A percentile compares a stretch with the other conserved stretches of the same genome.
These are phyloP conservation scores for Oreochromis niloticus DNA, from an alignment of 2,113 vertebrate genomes.

Conservation along the genomic window DNA sequence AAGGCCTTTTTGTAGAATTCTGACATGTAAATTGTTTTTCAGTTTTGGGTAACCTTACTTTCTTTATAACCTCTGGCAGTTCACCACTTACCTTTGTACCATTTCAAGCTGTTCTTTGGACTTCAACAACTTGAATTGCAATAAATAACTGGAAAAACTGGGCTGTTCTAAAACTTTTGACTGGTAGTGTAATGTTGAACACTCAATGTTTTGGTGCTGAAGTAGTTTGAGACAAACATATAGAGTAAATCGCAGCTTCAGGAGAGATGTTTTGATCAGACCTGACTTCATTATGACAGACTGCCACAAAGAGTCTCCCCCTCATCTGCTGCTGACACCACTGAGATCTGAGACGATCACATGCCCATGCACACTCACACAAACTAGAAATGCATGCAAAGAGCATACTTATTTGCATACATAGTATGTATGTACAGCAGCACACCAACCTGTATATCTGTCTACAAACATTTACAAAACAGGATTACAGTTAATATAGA, in stretches of 20 bases:
- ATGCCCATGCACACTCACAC: not conserved
- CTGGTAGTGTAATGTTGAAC: not conserved
- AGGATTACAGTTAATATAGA: not conserved
- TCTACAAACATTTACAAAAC: not conserved
- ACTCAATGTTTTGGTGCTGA: not conserved
- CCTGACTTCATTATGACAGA: not conserved
- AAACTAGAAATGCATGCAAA: not conserved
- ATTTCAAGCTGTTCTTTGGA: not conserved
- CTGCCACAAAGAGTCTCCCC: constrained; percentile 8
- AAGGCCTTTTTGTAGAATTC: not conserved
- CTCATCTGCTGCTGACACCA: not conserved
- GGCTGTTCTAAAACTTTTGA: not conserved
- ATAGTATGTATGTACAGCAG: not conserved
- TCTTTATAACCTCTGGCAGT: not conserved
- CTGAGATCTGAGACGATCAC: not conserved
- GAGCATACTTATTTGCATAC: not conserved
- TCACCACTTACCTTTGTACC: not conserved
- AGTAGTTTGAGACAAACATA: not conserved
- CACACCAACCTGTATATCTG: not conserved
- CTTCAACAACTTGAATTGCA: not conserved
- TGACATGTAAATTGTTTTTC: not conserved
- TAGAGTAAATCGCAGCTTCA: not conserved
- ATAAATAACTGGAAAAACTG: not conserved
- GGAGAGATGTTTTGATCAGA: not conserved
- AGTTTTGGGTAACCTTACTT: not conserved